Percentiles rank a stretch among this genome's conserved stretches.
phyloP scores from a whole-genome alignment of 2,888 invertebrate species.

The Kuschelorhynchus macadamiae region DNA sequence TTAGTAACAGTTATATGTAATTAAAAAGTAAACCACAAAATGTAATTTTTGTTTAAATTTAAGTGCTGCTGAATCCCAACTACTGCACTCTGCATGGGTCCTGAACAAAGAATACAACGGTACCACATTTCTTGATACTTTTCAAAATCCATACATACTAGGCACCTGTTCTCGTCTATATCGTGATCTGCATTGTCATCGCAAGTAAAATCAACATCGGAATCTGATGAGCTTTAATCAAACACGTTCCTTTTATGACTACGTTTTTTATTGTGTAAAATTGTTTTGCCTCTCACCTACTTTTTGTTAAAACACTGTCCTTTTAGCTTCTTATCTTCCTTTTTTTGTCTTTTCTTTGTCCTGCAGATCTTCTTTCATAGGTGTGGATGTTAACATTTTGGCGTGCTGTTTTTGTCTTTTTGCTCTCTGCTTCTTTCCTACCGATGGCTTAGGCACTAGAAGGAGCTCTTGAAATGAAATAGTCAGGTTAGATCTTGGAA shows the following conservation, averaged over 20 bases:
- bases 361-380: constrained; percentile 42
- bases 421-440: neutral
- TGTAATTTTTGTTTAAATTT: neutral
- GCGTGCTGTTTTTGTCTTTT: constrained; percentile 29
- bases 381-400: constrained; percentile 41
- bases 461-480: constrained; percentile 11
- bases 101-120: neutral
- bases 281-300: too few relatives aligned
- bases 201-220: constrained; percentile 1
- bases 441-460: constrained; percentile 6
- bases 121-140: constrained; percentile 14
- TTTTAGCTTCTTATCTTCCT: constrained; percentile 35
- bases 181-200: constrained; percentile 24
- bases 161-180: constrained; percentile 40
- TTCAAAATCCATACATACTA: constrained; percentile 35
- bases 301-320: constrained; percentile 9
- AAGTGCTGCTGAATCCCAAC: neutral
- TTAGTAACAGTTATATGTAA: neutral
- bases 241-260: constrained; percentile 6
- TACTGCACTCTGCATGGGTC: neutral
- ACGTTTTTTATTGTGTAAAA: neutral
- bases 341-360: constrained; percentile 49
- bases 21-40: neutral
- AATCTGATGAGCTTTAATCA: constrained; percentile 11
- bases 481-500: constrained; percentile 12